Base-by-base conservation (phyloP, 2,113 vertebrate genomes). In the Bubalus kerabau region DNA sequence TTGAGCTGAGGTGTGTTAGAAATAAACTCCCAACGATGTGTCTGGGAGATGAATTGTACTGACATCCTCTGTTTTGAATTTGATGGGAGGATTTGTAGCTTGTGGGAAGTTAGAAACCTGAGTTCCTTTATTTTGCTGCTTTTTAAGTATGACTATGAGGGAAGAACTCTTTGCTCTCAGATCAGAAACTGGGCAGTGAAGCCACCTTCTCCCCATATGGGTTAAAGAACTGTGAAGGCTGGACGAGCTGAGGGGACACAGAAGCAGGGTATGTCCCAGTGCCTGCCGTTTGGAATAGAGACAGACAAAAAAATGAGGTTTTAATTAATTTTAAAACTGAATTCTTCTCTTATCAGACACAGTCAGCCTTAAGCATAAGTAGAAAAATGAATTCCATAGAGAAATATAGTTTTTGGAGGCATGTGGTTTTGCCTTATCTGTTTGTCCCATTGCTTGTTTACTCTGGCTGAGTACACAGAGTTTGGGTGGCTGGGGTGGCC, bases 201-300 rank as follows among this genome's bases (percentile, higher is more conserved):
- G 28, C 56, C 4, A 2, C 32, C 46, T 2, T 6, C 8, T 3
- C 86, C 23, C 21, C 0, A 2, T 5, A 1, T 40, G 43, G 17
- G 28, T 26, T 56, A 16, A 5, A 87, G 59, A 76, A 52, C 28
- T 0, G 0, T 0, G 6, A 40, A 40, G 17, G 19, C 24, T 48
- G 15, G 57, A 9, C 0, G 21, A 28, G 64, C 26, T 1, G 30
- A 28, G 0, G 5, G 24, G 10, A 13, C 1, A 54, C 56, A 15
- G 8, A 15, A 67, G 17, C 2, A 9, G 15, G 32, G 3, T 10
- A 15, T 5, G 14, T 46, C 83, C 1, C 26, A 17, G 46, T 13
- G 32, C 48, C 54, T 82, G 9, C 36, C 0, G 0, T 0, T 13
- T 1, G 5, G n/a, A 60, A 23, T 5, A 52, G 2, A 7, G 26